phyloP scores from a whole-genome alignment of 1,140 invertebrate genomes.

The Drosophila nebulosa region DNA sequence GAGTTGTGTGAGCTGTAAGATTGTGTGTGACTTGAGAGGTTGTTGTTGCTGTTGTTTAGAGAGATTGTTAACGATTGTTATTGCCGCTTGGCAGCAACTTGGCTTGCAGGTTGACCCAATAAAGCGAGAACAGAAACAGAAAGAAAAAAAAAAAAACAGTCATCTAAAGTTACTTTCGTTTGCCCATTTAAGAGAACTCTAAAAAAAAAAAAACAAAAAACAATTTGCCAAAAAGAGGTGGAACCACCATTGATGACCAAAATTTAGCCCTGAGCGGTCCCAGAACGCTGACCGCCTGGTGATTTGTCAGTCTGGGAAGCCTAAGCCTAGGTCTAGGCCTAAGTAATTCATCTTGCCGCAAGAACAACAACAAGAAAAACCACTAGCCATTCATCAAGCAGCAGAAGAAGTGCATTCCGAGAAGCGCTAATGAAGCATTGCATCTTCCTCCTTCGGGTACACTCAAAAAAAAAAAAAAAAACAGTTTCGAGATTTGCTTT shows the following conservation, averaged over 20 bases:
- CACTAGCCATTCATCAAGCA: neutral
- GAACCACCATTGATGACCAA: neutral
- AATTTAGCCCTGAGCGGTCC: neutral
- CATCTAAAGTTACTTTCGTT: constrained; percentile 2
- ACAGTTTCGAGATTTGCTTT: no score
- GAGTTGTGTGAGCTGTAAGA: constrained; percentile 49
- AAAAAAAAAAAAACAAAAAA: constrained; percentile 15
- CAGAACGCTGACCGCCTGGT: constrained; percentile 33
- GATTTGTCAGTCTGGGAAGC: constrained; percentile 33
- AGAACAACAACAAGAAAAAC: neutral
- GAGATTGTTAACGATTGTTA: constrained; percentile 28
- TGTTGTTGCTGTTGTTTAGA: no score
- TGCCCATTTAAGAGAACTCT: neutral
- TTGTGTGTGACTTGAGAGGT: no score
- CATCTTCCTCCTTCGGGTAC: constrained; percentile 3
- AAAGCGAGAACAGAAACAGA: constrained; percentile 25
- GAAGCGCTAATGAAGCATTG: constrained; percentile 63
- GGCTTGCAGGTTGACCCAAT: constrained; percentile 59
- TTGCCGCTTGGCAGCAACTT: constrained; percentile 16
- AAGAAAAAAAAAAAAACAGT: neutral
- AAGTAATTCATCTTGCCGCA: constrained; percentile 52
- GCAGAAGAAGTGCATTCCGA: constrained; percentile 9
- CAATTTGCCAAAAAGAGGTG: neutral
- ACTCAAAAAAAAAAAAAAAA: constrained; percentile 21
- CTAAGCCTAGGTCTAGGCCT: constrained; percentile 12